These are phyloP conservation scores for Silurus asotus DNA, from an alignment of 2,113 vertebrate species.

Conservation along the genomic window DNA sequence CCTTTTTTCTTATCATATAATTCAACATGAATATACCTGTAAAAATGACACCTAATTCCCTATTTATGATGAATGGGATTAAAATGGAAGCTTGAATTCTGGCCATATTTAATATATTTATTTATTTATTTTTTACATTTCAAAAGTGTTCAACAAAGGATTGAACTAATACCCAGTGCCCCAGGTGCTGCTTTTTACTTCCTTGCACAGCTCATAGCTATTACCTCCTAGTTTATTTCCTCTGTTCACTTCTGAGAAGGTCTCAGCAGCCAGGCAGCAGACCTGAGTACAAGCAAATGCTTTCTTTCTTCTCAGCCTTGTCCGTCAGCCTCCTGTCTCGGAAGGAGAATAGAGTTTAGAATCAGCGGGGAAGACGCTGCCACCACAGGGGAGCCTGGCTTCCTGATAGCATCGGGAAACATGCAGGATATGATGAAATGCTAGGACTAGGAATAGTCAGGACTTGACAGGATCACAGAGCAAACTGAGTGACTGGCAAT, in stretches of 20 bases:
- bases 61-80: not conserved
- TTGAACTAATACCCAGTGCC: constrained; percentile 35
- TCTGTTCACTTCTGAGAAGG: constrained; percentile 34
- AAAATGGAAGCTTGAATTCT: constrained; percentile 2
- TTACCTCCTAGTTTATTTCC: constrained; percentile 48
- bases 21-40: not conserved
- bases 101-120: not conserved
- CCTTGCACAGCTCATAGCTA: constrained; percentile 15
- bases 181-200: constrained; percentile 28
- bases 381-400: constrained; percentile 14
- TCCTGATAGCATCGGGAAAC: constrained; percentile 8
- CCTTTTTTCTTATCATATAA: constrained; percentile 18
- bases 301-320: constrained; percentile 35
- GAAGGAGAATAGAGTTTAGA: constrained; percentile 18
- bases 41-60: not conserved
- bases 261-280: constrained; percentile 17
- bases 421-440: constrained; percentile 28
- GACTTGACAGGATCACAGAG: not conserved
- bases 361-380: constrained; percentile 9
- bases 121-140: constrained; percentile 26
- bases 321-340: constrained; percentile 30
- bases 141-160: constrained; percentile 28
- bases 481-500: not conserved
- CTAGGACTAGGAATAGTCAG: not conserved
- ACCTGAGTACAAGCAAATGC: not conserved